Conservation (phyloP, 1,140 invertebrate species). For the Drosophila guanche region DNA sequence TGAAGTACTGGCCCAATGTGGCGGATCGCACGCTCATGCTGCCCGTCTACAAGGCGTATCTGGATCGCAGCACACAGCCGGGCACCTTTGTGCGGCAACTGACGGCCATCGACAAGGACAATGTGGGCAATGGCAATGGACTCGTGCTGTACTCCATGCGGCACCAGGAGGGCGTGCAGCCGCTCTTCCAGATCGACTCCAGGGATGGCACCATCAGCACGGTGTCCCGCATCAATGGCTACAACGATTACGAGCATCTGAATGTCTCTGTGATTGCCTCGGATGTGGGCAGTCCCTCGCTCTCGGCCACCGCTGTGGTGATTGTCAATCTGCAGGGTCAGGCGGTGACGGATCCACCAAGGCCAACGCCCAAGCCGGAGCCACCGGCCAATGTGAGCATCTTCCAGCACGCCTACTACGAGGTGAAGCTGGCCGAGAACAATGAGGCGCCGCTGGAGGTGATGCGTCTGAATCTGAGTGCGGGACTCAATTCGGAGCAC, state of each 20-base stretch:
- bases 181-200: conserved; percentile 90
- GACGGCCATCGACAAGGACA: conserved; percentile 93
- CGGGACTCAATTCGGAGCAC: conserved; percentile 83
- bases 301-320: conserved; percentile 90
- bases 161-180: conserved; percentile 85
- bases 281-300: conserved; percentile 91
- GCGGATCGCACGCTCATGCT: conserved; percentile 62
- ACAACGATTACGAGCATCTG: conserved; percentile 85
- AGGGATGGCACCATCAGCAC: conserved; percentile 92
- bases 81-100: conserved; percentile 89
- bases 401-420: conserved; percentile 90
- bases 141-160: conserved; percentile 90
- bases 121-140: conserved; percentile 92
- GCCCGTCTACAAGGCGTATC: conserved; percentile 89
- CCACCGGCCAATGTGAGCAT: conserved; percentile 82
- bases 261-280: conserved; percentile 92
- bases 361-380: conserved; percentile 47
- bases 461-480: conserved; percentile 88
- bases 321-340: conserved; percentile 86
- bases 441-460: conserved; percentile 88
- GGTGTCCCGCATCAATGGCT: conserved; percentile 86
- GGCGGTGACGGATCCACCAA: conserved; percentile 86
- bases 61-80: conserved; percentile 88
- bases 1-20: conserved; percentile 63
- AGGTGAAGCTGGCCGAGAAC: conserved; percentile 91